These are phyloP conservation scores for Miichthys miiuy DNA, from an alignment of 2,797 vertebrate genomes.

Conservation along the genomic window DNA sequence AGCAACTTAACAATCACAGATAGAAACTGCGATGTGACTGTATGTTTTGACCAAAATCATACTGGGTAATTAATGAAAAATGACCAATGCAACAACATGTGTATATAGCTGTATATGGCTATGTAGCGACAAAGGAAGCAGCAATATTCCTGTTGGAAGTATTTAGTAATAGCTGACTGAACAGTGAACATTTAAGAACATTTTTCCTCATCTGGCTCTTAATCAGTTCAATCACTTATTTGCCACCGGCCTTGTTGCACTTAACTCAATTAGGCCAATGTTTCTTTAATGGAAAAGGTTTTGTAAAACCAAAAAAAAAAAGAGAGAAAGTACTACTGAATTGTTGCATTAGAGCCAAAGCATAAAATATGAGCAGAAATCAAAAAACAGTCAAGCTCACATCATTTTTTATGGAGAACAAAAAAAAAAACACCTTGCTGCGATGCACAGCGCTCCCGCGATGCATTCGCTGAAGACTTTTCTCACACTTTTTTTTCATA, in stretches of 20 bases:
- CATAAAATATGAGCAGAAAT: conserved; percentile 7
- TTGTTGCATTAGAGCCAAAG: conserved; percentile 21
- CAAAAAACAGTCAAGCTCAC: conserved; percentile 20
- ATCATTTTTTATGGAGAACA: conserved; percentile 15
- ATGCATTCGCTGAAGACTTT: conserved; percentile 65
- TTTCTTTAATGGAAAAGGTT: conserved; percentile 2
- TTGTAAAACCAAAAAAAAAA: neutral
- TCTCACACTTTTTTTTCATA: conserved; percentile 66
- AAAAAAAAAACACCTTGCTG: conserved; percentile 27
- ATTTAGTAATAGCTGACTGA: neutral
- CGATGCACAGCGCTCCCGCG: conserved; percentile 37
- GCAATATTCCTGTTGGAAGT: neutral
- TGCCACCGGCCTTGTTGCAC: conserved; percentile 7
- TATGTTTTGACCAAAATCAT: neutral
- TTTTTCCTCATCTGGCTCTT: conserved; percentile 5
- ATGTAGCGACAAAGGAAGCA: neutral
- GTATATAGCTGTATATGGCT: neutral
- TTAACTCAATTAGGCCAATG: neutral
- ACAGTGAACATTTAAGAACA: neutral
- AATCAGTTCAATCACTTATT: conserved; percentile 21
- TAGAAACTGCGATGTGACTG: neutral
- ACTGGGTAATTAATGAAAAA: neutral
- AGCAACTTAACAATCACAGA: neutral
- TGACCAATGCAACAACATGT: neutral
- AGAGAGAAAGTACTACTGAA: neutral